phyloP scores from a whole-genome alignment of 1,140 invertebrate species.

The Drosophila mauritiana region DNA sequence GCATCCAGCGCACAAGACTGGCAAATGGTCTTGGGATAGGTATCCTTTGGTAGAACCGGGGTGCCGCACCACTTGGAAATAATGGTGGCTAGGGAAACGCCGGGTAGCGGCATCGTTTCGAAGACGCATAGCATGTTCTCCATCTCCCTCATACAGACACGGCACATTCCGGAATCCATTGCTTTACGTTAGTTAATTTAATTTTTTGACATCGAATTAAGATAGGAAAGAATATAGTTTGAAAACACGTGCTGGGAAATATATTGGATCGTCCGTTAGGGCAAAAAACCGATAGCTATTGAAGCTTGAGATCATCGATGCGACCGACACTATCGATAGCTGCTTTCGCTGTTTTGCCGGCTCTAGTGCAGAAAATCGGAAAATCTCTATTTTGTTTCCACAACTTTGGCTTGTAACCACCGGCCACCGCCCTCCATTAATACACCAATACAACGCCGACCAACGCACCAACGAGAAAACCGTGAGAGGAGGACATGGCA shows the following conservation, averaged over 20 bases:
- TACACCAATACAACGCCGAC: not conserved
- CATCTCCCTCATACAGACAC: not conserved
- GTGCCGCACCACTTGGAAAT: not conserved
- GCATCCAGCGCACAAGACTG: not conserved
- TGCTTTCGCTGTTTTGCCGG: not conserved
- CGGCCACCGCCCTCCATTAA: not conserved
- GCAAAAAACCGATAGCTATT: too few relatives aligned
- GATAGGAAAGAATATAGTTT: too few relatives aligned
- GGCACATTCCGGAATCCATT: not conserved
- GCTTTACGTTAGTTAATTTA: too few relatives aligned
- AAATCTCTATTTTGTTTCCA: not conserved
- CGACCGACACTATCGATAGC: not conserved
- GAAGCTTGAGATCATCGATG: not conserved
- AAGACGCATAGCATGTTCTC: not conserved
- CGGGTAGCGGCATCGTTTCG: not conserved
- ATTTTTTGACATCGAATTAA: too few relatives aligned
- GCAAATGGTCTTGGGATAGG: not conserved
- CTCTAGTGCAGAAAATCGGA: not conserved
- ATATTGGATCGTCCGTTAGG: too few relatives aligned
- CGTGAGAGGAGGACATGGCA: slow-evolving; percentile 42
- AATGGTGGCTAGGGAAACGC: not conserved
- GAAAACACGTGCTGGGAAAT: too few relatives aligned
- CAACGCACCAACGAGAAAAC: not conserved
- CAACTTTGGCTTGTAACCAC: not conserved
- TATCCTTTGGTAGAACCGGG: not conserved